Evolutionary conservation across 2,888 invertebrate genomes (phyloP).

Genomic region (Anarsia innoxiella): DNA sequence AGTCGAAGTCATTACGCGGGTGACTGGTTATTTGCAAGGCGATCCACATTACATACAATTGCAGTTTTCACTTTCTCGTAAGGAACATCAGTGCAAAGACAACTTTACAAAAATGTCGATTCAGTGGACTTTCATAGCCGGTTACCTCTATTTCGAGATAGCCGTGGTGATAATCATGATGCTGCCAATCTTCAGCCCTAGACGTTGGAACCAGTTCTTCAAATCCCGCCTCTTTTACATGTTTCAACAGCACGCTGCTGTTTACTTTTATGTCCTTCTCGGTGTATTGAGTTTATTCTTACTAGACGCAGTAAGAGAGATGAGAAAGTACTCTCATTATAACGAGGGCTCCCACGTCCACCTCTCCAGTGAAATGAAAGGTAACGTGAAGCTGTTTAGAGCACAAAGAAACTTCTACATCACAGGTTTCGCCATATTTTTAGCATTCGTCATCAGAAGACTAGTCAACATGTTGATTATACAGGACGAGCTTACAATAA

Average conservation of each 20-base stretch:
- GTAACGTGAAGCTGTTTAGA: slow-evolving; percentile 82
- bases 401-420: slow-evolving; percentile 89
- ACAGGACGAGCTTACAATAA: slow-evolving; percentile 76
- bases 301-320: slow-evolving; percentile 82
- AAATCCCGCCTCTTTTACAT: slow-evolving; percentile 79
- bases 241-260: slow-evolving; percentile 77
- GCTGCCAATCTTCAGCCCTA: slow-evolving; percentile 81
- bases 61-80: too few species aligned
- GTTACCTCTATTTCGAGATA: slow-evolving; percentile 82
- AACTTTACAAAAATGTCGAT: slow-evolving; percentile 80
- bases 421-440: slow-evolving; percentile 83
- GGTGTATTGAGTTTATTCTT: slow-evolving; percentile 79
- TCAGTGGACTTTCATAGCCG: slow-evolving; percentile 86
- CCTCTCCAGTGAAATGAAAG: slow-evolving; percentile 78
- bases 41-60: too few species aligned
- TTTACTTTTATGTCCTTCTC: slow-evolving; percentile 79
- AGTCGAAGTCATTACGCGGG: too few species aligned
- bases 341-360: slow-evolving; percentile 51
- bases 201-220: slow-evolving; percentile 85
- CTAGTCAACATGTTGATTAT: slow-evolving; percentile 78
- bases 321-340: slow-evolving; percentile 78
- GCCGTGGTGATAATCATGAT: slow-evolving; percentile 78
- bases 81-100: too few species aligned
- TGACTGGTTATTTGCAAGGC: too few species aligned
- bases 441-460: slow-evolving; percentile 80